Base-by-base conservation (phyloP, 2,797 vertebrate species). In the Chelmon rostratus region DNA sequence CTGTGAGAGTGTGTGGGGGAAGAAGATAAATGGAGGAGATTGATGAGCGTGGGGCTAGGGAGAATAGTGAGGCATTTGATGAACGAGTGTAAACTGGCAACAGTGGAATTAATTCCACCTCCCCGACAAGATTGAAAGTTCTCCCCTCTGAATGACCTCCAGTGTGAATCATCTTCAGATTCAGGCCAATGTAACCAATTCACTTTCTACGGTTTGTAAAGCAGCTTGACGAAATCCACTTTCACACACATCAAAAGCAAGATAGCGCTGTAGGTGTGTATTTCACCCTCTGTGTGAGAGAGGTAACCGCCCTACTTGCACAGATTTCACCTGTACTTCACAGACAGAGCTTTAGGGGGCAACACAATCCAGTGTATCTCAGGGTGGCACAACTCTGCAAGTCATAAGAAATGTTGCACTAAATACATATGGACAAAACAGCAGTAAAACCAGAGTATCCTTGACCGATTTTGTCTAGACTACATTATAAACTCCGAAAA, bases 11-110 rank as follows among this genome's bases (percentile, higher is more conserved):
- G 87, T 84, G 83, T 72, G 79, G 84, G 82, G 75, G 56, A 44
- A 47, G 78, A 70, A 78, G 90, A 86, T 88, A 87, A 93, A 93
- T 90, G 87, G 76, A 72, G 87, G 86, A 92, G 91, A 94, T 92
- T 93, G 92, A 95, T 95, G 94, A 94, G 90, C 23, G 63, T 50
- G 38, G 78, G 91, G 90, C 92, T 83, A 77, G 81, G 81, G 89
- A 91, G 90, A 93, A 94, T 88, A 88, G 93, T 92, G 88, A 94
- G 91, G 89, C 91, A 91, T 93, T 92, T 95, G 94, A 95, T 95
- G 93, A 94, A 95, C 82, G 94, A 95, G 94, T 92, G 91, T 87
- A 94, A 95, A 94, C 88, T 92, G 92, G 92, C 93, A 94, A 93
- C 90, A 87, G 92, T 86, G 86, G 91, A 92, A 94, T 95, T 92